Percentiles rank a stretch among this genome's conserved stretches.
Evolutionary conservation across 2,797 vertebrate species (phyloP).

Genomic region (Gorsachius magnificus): DNA sequence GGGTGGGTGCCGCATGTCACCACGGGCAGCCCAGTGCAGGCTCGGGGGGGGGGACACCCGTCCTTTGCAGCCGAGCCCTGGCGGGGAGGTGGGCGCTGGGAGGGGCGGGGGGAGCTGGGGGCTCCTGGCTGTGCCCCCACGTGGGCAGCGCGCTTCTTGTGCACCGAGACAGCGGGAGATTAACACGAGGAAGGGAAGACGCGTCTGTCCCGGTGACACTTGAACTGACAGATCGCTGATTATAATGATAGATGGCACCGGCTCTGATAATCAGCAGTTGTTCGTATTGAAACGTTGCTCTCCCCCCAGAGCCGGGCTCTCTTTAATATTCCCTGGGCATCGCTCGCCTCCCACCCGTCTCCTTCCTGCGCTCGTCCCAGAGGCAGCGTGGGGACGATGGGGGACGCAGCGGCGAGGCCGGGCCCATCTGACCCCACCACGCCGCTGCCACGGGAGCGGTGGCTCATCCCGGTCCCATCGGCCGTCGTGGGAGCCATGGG

Average conservation of each 20-base stretch:
- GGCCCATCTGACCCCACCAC: background rate
- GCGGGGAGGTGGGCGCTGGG: background rate
- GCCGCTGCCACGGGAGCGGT: fast-evolving
- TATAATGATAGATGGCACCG: conserved; percentile 14
- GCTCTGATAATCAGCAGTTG: conserved; percentile 7
- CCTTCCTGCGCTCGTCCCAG: fast-evolving
- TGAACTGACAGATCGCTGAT: background rate
- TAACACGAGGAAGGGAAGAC: background rate
- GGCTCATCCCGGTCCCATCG: fast-evolving
- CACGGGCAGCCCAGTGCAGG: fast-evolving
- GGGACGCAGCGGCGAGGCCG: fast-evolving
- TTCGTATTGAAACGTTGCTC: background rate
- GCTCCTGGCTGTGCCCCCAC: background rate
- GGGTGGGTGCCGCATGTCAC: fast-evolving
- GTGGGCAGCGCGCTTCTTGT: fast-evolving
- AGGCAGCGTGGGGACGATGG: fast-evolving
- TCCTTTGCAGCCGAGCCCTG: fast-evolving
- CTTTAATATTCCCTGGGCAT: background rate
- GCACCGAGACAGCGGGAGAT: background rate
- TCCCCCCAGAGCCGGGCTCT: background rate
- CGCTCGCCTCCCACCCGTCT: fast-evolving
- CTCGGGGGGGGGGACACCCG: background rate
- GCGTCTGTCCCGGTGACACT: background rate
- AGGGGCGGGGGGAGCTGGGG: background rate
- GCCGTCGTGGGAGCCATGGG: fast-evolving